Evolutionary conservation across 1,140 invertebrate species (phyloP), one percentile per base, ranked within the genome.

Genomic region (Geopemphigus sp.): DNA sequence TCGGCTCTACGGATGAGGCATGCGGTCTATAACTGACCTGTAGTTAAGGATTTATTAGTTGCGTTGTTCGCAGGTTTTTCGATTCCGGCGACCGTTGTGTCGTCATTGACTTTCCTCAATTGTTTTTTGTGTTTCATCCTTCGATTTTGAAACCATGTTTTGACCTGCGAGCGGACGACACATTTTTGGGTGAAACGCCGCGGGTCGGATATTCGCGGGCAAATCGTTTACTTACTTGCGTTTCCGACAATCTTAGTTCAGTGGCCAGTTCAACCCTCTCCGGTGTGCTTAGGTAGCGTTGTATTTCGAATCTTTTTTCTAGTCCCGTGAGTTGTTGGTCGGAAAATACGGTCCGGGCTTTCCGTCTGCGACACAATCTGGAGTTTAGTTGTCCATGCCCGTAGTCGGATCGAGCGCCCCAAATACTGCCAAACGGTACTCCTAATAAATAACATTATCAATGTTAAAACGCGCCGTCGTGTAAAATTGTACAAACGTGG

Each of bases 41-140:
- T 32, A 17, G 56, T 17, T n/a, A 78, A n/a, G 2, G 73, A 76
- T 78, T 78, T 78, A n/a, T 63, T 63, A 0, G 22, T 10, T 11
- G 22, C 26, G 39, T n/a, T 45, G 4, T 59, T 39, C 4, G 15
- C 14, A 47, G 45, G 39, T 47, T 78, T 78, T n/a, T 78, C 74
- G 12, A 8, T 47, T 47, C 39, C 57, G 8, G 19, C n/a, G 8
- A 47, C 47, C 32, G 29, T 76, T 81, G 86, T 87, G 22, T 88
- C 88, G n/a, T 89, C 90, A 57, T 86, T 88, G 26, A 90, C 83
- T 84, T 93, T 93, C 80, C 94, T 87, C 84, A 97, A 88, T 84
- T 97, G 93, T 85, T 98, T 98, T 88, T 98, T 98, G 86, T 98
- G 95, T 84, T 98, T 98, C 96, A 98, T 98, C 82, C 96, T 87